A percentile compares a stretch with the other conserved stretches of the same genome.
These are phyloP conservation scores for Meteorus colon DNA, from an alignment of 2,888 invertebrate genomes.

Conservation along the genomic window DNA sequence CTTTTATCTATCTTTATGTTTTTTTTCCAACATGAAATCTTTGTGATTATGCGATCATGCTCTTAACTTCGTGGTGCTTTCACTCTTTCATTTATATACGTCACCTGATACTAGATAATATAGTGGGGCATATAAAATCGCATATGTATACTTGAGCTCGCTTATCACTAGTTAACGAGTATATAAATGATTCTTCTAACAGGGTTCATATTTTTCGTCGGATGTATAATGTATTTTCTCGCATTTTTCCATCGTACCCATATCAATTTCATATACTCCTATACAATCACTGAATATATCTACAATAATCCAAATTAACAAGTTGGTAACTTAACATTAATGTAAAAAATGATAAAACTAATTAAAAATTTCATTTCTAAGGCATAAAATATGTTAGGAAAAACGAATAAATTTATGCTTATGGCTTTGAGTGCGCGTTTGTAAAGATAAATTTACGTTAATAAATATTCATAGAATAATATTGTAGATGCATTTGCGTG, in stretches of 20 bases:
- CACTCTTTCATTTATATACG: neutral
- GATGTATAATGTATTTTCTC: neutral
- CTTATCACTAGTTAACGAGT: conserved; percentile 22
- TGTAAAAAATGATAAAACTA: neutral
- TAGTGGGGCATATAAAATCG: neutral
- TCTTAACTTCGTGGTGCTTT: neutral
- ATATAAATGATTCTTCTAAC: conserved; percentile 14
- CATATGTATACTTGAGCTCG: neutral
- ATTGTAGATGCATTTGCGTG: conserved; percentile 16
- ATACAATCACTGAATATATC: neutral
- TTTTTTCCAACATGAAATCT: neutral
- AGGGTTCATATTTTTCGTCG: conserved; percentile 10
- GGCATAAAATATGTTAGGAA: neutral
- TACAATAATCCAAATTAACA: neutral
- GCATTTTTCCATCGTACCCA: neutral
- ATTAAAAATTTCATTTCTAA: neutral
- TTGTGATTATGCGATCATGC: neutral
- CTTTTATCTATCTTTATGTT: neutral
- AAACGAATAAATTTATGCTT: neutral
- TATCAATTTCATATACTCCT: neutral
- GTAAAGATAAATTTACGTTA: conserved; percentile 9
- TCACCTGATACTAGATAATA: neutral
- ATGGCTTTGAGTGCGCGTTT: neutral
- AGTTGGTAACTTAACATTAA: neutral
- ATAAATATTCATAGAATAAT: conserved; percentile 18